Evolutionary conservation across 2,888 invertebrate genomes (phyloP), one percentile per base, ranked within the genome.

Genomic region (Hydrotaea cyrtoneurina): DNA sequence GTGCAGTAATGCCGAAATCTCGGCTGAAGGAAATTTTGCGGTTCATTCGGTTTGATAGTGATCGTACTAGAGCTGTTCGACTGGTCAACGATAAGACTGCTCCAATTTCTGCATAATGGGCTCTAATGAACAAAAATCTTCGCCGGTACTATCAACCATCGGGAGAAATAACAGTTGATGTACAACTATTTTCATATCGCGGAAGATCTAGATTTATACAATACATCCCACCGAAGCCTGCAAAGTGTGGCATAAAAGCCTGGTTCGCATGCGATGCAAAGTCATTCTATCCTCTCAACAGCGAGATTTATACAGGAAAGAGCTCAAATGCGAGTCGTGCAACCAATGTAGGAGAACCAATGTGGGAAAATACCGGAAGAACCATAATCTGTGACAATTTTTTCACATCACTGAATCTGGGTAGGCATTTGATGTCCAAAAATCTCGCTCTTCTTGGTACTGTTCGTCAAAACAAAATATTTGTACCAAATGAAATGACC

Each of bases 261-360:
- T n/a, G 39, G 64, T 0, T 1, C n/a, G 19, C 19, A 66, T 43
- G 66, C 13, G 80, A 81, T 78, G 53, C 82, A 10, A 77, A 80
- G 39, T 82, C 85, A 8, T 66, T 81, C 53, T 85, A 80, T 81
- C 72, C 72, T 17, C 46, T 50, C 3, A 71, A 50, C 10, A 50
- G 71, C n/a, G 15, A 46, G 7, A 71, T 71, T 46, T 71, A 71
- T 19, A 13, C 53, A 53, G 26, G 72, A 53, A 72, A 53, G 19
- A 36, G 10, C 36, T 66, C 36, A 19, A 66, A 66, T 36, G 31
- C 36, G 36, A 26, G 19, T 66, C 66, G 66, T 19, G 66, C 66
- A 17, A 11, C 19, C 17, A 66, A 13, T 36, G 36, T 66, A 4
- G 66, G 66, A 21, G 66, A 66, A n/a, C n/a, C n/a, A n/a, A n/a